Evolutionary conservation across 2,113 vertebrate species (phyloP), one percentile per base, ranked within the genome.

Genomic region (Podilymbus podiceps): DNA sequence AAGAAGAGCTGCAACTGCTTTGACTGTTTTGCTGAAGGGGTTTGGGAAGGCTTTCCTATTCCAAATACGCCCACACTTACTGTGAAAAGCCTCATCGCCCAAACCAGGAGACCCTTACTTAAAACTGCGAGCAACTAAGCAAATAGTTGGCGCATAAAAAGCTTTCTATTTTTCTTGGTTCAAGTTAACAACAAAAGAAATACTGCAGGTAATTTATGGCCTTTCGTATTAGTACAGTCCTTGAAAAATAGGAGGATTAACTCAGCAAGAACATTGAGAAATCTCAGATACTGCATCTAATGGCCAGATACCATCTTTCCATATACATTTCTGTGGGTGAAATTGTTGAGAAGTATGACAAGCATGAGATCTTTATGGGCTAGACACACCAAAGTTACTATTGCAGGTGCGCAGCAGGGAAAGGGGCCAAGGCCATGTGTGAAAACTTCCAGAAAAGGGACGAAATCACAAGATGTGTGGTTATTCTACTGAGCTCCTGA

Each of bases 341-440:
- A 28, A 40, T 6, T 11, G 47, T 2, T 49, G 75, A 83, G 44
- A 47, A 75, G 52, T 0, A 15, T 8, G 67, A 59, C 33, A 28
- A 71, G 33, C 27, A 2, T 0, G 31, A 81, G 68, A 35, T 20
- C 76, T 28, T 28, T 31, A n/a, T 0, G 40, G 85, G 12, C 8
- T 25, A 33, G 63, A 33, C 24, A 6, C 46, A 12, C 50, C 85
- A 21, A 16, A 38, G 74, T 35, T 22, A 47, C 33, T 20, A 4
- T 3, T 9, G 66, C 63, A 47, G 62, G 74, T 24, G 71, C 10
- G 58, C 63, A 74, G 63, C 38, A 71, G 67, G 30, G 47, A 21
- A 52, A 46, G 83, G 56, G 64, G n/a, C 59, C 47, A 73, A 21
- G 20, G 46, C 8, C 20, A 20, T 0, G 0, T 1, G 5, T 8